Conservation (phyloP, 1,140 invertebrate genomes). For the Dendroctonus ponderosae region DNA sequence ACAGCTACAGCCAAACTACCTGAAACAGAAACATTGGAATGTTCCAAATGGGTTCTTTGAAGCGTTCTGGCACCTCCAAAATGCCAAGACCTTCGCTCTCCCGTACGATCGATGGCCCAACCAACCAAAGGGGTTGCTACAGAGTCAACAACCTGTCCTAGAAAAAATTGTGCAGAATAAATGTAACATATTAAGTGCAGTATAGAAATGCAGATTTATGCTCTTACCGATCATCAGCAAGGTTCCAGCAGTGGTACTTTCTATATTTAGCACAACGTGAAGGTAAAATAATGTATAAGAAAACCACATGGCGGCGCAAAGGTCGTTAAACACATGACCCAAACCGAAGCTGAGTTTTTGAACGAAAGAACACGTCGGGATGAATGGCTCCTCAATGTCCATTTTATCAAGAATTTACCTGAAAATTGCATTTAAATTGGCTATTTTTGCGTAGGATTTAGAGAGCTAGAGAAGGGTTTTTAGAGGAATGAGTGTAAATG, state of each 20-base stretch:
- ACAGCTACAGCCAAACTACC: conserved; percentile 62
- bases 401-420: conserved; percentile 14
- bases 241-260: conserved; percentile 71
- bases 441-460: too few relatives aligned
- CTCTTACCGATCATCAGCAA: conserved; percentile 70
- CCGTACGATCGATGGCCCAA: conserved; percentile 73
- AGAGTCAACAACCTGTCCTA: conserved; percentile 83
- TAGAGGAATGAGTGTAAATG: too few relatives aligned
- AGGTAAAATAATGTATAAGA: conserved; percentile 87
- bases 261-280: conserved; percentile 73
- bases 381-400: conserved; percentile 21
- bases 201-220: neutral
- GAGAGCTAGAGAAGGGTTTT: too few relatives aligned
- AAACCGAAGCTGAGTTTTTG: conserved; percentile 69
- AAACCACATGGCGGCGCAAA: conserved; percentile 92
- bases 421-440: too few relatives aligned
- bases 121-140: conserved; percentile 84
- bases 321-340: conserved; percentile 89
- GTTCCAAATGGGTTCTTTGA: conserved; percentile 12
- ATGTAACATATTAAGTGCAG: neutral
- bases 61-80: conserved; percentile 64
- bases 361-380: conserved; percentile 21
- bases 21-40: conserved; percentile 38
- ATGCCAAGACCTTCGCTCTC: conserved; percentile 82
- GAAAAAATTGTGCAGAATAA: conserved; percentile 37